Evolutionary conservation across 23 tunicate species (phyloP).

Genomic region (Ascidia mentula): DNA sequence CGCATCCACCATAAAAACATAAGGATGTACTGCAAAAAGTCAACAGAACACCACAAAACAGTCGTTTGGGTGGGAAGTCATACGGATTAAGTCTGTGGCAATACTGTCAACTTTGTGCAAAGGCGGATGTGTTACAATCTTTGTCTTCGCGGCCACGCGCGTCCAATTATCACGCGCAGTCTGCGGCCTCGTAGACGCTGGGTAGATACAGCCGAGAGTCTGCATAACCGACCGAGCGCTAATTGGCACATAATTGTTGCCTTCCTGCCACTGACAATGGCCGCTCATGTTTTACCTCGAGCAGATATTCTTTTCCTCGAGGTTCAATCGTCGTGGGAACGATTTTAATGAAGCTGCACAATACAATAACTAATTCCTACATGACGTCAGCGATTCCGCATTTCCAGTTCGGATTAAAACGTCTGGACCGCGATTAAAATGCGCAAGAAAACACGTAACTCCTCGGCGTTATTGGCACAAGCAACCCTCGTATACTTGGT

Average conservation of each 20-base stretch:
- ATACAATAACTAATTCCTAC: neutral
- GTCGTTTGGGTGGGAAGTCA: too few species aligned
- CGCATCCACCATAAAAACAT: too few species aligned
- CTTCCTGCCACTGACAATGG: slow-evolving; percentile 25
- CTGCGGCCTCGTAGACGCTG: neutral
- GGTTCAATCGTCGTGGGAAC: slow-evolving; percentile 5
- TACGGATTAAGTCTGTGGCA: too few species aligned
- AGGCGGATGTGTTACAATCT: slow-evolving; percentile 3
- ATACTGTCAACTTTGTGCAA: too few species aligned
- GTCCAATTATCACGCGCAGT: slow-evolving; percentile 11
- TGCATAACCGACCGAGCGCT: slow-evolving; percentile 2
- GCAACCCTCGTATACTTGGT: too few species aligned
- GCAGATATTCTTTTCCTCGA: slow-evolving; percentile 5
- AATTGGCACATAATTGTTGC: slow-evolving; percentile 18
- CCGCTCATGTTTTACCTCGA: slow-evolving; percentile 4
- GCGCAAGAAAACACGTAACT: neutral
- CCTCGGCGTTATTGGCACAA: neutral
- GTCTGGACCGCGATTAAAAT: neutral
- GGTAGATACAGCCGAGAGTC: slow-evolving; percentile 4
- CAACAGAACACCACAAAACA: too few species aligned
- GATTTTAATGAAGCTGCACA: neutral
- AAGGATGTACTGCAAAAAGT: too few species aligned
- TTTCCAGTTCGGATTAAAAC: slow-evolving; percentile 7
- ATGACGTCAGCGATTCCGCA: neutral
- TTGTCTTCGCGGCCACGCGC: neutral